These are phyloP conservation scores for Oreochromis mossambicus DNA, from an alignment of 2,797 vertebrate species.

Conservation along the genomic window DNA sequence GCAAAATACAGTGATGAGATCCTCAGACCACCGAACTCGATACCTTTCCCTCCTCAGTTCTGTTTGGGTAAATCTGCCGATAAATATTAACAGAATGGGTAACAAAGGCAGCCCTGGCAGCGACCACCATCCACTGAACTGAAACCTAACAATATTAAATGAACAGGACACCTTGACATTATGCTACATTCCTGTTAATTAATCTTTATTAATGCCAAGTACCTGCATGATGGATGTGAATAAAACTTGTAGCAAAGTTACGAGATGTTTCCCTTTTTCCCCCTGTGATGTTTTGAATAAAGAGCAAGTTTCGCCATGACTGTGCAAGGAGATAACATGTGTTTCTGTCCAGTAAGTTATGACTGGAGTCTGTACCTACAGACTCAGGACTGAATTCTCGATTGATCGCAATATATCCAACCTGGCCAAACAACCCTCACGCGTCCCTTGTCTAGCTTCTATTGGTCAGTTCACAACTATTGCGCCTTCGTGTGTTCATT, in stretches of 20 bases:
- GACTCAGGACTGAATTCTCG: background rate
- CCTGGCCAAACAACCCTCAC: constrained; percentile 35
- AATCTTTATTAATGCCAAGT: background rate
- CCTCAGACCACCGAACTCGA: background rate
- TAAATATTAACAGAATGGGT: background rate
- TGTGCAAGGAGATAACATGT: background rate
- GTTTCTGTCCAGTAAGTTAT: background rate
- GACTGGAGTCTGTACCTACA: background rate
- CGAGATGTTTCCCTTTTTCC: fast-evolving
- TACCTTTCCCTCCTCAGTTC: background rate
- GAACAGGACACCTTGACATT: background rate
- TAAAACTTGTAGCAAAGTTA: background rate
- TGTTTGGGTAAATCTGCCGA: background rate
- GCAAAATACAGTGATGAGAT: background rate
- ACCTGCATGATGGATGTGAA: background rate
- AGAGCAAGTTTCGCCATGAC: background rate
- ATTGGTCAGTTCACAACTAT: background rate
- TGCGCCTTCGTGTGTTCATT: background rate
- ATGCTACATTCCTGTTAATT: background rate
- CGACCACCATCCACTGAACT: background rate
- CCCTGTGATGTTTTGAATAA: background rate
- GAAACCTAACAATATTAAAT: background rate
- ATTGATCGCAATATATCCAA: background rate
- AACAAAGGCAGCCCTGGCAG: background rate
- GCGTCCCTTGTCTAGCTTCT: background rate